Evolutionary conservation across 2,888 invertebrate species (phyloP).

Genomic region (Drosophila austrosaltans): DNA sequence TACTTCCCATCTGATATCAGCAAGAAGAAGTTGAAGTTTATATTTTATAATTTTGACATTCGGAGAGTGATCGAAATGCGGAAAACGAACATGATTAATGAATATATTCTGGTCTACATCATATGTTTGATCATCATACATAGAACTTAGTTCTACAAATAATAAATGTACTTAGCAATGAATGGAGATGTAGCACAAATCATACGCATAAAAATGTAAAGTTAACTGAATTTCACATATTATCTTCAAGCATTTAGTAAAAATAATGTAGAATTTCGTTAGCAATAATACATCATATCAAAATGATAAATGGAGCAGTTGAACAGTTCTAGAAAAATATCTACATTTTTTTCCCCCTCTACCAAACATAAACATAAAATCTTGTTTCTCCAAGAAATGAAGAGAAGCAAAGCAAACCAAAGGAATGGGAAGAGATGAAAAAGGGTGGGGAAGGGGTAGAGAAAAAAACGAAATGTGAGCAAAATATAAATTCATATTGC

Average conservation of each 20-base stretch:
- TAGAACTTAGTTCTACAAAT: too few species aligned
- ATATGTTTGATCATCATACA: too few species aligned
- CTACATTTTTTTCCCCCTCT: not conserved
- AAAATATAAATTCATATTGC: slow-evolving; percentile 46
- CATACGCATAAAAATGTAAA: too few species aligned
- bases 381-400: slow-evolving; percentile 14
- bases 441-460: not conserved
- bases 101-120: too few species aligned
- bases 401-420: not conserved
- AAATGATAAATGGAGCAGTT: slow-evolving; percentile 9
- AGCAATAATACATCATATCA: slow-evolving; percentile 1
- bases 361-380: not conserved
- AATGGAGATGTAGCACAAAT: too few species aligned
- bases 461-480: slow-evolving; percentile 35
- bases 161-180: too few species aligned
- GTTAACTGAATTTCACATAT: not conserved
- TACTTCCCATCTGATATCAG: slow-evolving; percentile 28
- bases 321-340: not conserved
- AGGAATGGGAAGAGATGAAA: too few species aligned
- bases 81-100: too few species aligned
- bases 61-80: too few species aligned
- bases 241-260: not conserved
- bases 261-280: not conserved
- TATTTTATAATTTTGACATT: slow-evolving; percentile 2
- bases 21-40: slow-evolving; percentile 4